Percentiles rank a stretch among this genome's conserved stretches.
phyloP scores from a whole-genome alignment of 1,140 invertebrate species.

The Cotesia glomerata region DNA sequence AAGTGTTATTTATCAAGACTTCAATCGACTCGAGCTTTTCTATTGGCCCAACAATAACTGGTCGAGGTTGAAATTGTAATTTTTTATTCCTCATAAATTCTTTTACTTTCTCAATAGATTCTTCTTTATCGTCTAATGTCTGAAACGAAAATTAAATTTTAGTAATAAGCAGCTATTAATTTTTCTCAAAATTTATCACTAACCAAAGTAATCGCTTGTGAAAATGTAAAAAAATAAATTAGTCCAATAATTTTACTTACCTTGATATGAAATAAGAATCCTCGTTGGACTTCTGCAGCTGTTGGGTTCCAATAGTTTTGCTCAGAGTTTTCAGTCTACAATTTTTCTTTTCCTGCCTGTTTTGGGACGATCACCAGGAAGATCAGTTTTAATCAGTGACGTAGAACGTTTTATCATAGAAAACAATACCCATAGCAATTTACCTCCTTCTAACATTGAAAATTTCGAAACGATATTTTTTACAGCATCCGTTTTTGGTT shows the following conservation, averaged over 20 bases:
- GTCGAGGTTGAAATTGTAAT: neutral
- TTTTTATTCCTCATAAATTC: neutral
- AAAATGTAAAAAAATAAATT: no score
- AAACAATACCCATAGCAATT: no score
- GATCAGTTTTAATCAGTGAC: no score
- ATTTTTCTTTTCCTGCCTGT: no score
- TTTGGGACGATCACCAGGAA: no score
- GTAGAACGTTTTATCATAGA: no score
- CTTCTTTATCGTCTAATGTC: neutral
- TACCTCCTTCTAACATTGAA: no score
- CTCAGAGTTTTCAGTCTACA: neutral
- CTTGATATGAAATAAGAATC: neutral
- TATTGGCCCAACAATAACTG: neutral
- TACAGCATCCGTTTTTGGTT: no score
- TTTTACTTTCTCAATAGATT: neutral
- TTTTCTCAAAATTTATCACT: no score
- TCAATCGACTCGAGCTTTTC: neutral
- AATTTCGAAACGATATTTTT: no score
- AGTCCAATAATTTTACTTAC: neutral
- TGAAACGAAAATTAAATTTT: neutral
- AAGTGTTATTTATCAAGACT: neutral
- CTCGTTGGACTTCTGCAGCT: neutral
- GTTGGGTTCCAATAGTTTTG: neutral
- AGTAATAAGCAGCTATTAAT: no score
- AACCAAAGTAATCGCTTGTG: no score